Evolutionary conservation across 2,888 invertebrate species (phyloP), one percentile per base, ranked within the genome.

Genomic region (Panopea generosa): DNA sequence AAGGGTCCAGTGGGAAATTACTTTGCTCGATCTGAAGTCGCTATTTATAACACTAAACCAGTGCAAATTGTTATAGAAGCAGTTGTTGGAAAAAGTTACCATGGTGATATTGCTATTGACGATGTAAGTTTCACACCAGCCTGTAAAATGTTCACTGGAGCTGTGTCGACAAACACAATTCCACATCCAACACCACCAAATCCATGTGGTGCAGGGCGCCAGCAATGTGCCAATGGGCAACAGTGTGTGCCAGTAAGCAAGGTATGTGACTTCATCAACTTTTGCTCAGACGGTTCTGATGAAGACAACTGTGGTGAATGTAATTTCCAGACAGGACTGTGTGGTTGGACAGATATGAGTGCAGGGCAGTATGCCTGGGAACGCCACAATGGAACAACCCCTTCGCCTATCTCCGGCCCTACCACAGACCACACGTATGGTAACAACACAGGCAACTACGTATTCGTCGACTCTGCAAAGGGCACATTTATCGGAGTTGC

Each of bases 71-170:
- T 91, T 4, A 83, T 91, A 59, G 90, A 91, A 56, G 90, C 83
- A 45, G 82, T 76, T 11, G 86, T 88, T 22, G 89, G 90, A 9
- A 65, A 76, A n/a, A 77, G 84, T 53, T 78, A 69, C 56, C 69
- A 77, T 29, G 84, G 87, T 49, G 87, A 89, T 53, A 90, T 91
- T 60, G 90, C 89, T n/a, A 83, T 91, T 60, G 91, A 91, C 83
- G 91, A 91, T 77, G 77, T 90, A 11, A 81, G 86, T 7, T 89
- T 91, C 68, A 87, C 89, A 3, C 84, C 84, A 18, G 78, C 70
- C 6, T 91, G 91, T 77, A 55, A 79, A 2, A 53, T 77, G 20
- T 86, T 69, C 63, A 71, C 68, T 20, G 87, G 86, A 18, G 20
- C 65, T 11, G 62, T 88, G 16, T 77, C 87, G 6, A 85, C 86